Percentiles rank a stretch among this genome's conserved stretches.
phyloP scores from a whole-genome alignment of 2,888 invertebrate genomes.

The Pardosa pseudoannulata region DNA sequence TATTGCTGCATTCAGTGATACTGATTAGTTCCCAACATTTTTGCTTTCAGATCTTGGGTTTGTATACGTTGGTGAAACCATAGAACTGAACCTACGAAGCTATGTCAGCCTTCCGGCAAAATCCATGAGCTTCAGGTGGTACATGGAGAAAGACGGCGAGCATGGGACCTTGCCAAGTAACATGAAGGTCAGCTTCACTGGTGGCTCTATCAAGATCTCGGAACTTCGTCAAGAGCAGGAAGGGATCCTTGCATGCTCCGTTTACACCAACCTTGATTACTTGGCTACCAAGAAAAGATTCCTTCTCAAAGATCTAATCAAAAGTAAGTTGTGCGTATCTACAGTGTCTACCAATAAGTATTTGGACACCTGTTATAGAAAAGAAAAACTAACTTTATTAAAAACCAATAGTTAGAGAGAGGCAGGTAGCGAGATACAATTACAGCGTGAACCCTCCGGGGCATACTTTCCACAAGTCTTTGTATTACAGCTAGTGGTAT shows the following conservation, averaged over 20 bases:
- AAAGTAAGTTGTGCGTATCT: conserved; percentile 35
- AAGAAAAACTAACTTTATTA: too few relatives aligned
- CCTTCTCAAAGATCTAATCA: conserved; percentile 18
- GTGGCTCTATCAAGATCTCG: conserved; percentile 22
- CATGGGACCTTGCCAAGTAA: conserved; percentile 48
- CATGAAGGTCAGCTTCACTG: conserved; percentile 48
- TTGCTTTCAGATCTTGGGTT: conserved; percentile 53
- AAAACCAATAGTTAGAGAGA: too few relatives aligned
- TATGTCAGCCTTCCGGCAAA: conserved; percentile 32
- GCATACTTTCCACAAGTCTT: too few relatives aligned
- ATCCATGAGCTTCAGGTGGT: conserved; percentile 31
- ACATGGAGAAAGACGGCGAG: conserved; percentile 26
- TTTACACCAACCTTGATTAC: conserved; percentile 13
- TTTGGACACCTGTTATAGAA: too few relatives aligned
- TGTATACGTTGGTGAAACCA: conserved; percentile 44
- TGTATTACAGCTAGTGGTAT: too few relatives aligned
- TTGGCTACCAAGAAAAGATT: conserved; percentile 45
- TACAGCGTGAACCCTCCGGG: too few relatives aligned
- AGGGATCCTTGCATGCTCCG: conserved; percentile 37
- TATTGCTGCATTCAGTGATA: too few relatives aligned
- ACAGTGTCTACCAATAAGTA: too few relatives aligned
- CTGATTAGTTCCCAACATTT: too few relatives aligned
- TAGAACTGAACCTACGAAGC: conserved; percentile 37
- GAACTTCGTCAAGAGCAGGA: conserved; percentile 50
- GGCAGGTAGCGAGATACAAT: too few relatives aligned